These are phyloP conservation scores for Amblyraja radiata DNA, from an alignment of 2,797 vertebrate species.

Conservation along the genomic window DNA sequence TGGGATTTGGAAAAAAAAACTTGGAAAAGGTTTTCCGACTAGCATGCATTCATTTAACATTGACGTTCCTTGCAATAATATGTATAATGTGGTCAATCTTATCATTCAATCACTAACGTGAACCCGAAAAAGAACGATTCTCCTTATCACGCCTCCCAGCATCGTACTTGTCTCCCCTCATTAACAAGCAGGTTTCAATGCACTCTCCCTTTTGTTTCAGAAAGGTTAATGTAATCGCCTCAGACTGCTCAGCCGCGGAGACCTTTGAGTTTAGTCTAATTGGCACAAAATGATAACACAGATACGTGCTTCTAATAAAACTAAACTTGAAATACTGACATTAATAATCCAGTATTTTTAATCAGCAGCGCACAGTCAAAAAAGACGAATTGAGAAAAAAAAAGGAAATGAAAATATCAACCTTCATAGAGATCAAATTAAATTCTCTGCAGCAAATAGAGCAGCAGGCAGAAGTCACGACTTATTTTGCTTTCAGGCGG, in stretches of 20 bases:
- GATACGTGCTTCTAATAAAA: neutral
- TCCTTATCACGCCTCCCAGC: neutral
- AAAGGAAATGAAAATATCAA: neutral
- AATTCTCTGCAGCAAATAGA: neutral
- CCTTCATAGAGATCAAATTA: neutral
- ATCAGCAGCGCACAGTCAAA: neutral
- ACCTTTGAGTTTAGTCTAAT: neutral
- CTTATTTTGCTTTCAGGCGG: neutral
- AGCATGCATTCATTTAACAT: neutral
- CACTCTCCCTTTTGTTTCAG: neutral
- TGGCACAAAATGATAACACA: neutral
- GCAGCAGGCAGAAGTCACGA: neutral
- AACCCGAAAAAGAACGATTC: neutral
- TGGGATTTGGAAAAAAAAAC: constrained; percentile 40
- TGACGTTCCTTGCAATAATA: neutral
- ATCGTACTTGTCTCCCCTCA: neutral
- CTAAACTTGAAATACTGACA: neutral
- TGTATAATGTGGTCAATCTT: neutral
- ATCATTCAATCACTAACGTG: neutral
- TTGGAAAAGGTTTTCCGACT: neutral
- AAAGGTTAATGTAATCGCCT: neutral
- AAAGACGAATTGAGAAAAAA: neutral
- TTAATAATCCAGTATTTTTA: neutral
- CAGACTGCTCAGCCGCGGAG: neutral
- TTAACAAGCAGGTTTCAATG: neutral